These are phyloP conservation scores for Chaunax sp. DNA, from an alignment of 2,797 vertebrate species.

Conservation along the genomic window DNA sequence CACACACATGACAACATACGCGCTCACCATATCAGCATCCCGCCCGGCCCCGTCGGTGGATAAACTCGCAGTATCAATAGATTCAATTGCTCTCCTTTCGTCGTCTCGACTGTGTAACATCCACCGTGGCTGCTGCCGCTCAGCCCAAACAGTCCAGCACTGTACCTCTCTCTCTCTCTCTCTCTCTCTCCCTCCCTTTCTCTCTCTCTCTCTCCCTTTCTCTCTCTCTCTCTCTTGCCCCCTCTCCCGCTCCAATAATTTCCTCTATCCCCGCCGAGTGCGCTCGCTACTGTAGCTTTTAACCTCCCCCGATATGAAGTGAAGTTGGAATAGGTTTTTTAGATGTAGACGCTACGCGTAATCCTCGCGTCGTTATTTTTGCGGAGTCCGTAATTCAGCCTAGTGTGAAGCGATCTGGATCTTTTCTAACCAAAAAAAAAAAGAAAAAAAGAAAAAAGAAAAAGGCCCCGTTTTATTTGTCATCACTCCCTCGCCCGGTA, in stretches of 20 bases:
- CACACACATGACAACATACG: background rate
- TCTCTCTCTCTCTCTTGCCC: conserved; percentile 16
- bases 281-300: conserved; percentile 51
- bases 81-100: conserved; percentile 49
- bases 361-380: conserved; percentile 22
- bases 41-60: conserved; percentile 40
- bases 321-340: conserved; percentile 68
- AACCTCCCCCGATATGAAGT: conserved; percentile 55
- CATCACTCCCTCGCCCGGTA: conserved; percentile 38
- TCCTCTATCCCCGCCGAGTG: conserved; percentile 53
- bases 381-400: background rate
- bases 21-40: conserved; percentile 77
- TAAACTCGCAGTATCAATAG: conserved; percentile 51
- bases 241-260: conserved; percentile 75
- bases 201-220: conserved; percentile 8
- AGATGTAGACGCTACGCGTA: conserved; percentile 50
- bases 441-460: too few species aligned
- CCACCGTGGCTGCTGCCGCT: conserved; percentile 77
- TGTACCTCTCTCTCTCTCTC: conserved; percentile 54
- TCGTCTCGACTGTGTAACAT: conserved; percentile 71
- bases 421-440: too few species aligned
- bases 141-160: conserved; percentile 75
- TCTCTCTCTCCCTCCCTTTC: conserved; percentile 28
- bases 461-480: background rate
- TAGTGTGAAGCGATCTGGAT: conserved; percentile 7